phyloP scores from a whole-genome alignment of 1,140 invertebrate genomes.

The Diorhabda elongata region DNA sequence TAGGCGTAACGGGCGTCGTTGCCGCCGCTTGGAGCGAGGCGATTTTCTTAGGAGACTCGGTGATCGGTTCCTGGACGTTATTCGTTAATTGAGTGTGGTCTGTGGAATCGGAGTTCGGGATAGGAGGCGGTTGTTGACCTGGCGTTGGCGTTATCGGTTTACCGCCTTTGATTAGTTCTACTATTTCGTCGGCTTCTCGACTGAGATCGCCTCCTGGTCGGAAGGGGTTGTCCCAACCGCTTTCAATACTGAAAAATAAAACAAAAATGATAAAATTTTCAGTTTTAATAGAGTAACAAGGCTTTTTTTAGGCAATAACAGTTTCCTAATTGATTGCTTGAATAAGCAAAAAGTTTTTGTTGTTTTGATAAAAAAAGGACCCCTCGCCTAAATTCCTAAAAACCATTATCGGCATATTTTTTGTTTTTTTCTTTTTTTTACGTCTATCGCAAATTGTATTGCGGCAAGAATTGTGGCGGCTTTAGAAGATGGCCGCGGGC shows the following conservation, averaged over 20 bases:
- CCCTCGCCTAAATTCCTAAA: no score
- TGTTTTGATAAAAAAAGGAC: no score
- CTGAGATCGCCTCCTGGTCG: slow-evolving; percentile 91
- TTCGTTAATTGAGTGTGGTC: slow-evolving; percentile 29
- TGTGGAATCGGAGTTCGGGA: slow-evolving; percentile 33
- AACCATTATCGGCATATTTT: no score
- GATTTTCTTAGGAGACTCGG: slow-evolving; percentile 36
- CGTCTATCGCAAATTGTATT: no score
- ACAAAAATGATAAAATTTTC: no score
- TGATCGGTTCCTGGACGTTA: slow-evolving; percentile 28
- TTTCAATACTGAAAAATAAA: slow-evolving; percentile 74
- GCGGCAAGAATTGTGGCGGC: no score
- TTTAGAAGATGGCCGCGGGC: no score
- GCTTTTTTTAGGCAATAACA: no score
- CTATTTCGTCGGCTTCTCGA: slow-evolving; percentile 92
- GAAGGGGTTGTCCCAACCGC: slow-evolving; percentile 95
- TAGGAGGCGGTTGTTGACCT: slow-evolving; percentile 32
- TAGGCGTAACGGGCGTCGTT: slow-evolving; percentile 28
- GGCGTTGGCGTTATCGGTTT: slow-evolving; percentile 74
- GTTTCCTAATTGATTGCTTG: no score
- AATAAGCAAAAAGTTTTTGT: no score
- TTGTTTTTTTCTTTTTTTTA: no score
- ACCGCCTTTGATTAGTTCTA: slow-evolving; percentile 87
- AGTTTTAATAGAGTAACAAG: no score
- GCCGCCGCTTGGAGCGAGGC: slow-evolving; percentile 26